Conservation (phyloP, 2,888 invertebrate species). For the Noctua janthe region DNA sequence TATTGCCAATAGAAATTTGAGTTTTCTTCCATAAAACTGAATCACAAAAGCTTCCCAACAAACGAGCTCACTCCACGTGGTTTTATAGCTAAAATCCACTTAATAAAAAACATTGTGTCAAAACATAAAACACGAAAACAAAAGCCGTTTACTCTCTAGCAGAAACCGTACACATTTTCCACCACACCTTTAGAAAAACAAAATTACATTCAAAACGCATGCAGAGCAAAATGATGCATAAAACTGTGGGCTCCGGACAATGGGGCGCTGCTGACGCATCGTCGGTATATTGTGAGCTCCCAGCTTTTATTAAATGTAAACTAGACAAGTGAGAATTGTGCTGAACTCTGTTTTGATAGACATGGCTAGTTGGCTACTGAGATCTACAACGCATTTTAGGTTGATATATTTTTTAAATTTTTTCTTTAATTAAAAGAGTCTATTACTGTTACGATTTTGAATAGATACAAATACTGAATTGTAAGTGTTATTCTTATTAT, state of each 20-base stretch:
- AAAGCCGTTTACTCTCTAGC: slow-evolving; percentile 4
- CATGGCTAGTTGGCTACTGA: too few relatives aligned
- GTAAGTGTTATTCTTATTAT: too few relatives aligned
- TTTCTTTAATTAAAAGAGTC: too few relatives aligned
- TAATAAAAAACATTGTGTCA: slow-evolving; percentile 11
- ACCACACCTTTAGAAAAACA: slow-evolving; percentile 13
- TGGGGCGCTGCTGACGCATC: slow-evolving; percentile 50
- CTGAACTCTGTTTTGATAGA: slow-evolving; percentile 20
- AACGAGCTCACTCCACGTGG: neutral
- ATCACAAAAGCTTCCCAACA: neutral
- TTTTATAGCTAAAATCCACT: neutral
- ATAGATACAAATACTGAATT: too few relatives aligned
- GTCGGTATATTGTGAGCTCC: slow-evolving; percentile 28
- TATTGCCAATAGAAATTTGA: neutral
- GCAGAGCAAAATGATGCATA: slow-evolving; percentile 56
- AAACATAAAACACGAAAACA: slow-evolving; percentile 44
- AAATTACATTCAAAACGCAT: slow-evolving; percentile 20
- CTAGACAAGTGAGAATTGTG: slow-evolving; percentile 42
- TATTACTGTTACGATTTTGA: too few relatives aligned
- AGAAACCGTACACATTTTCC: slow-evolving; percentile 22
- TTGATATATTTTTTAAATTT: too few relatives aligned
- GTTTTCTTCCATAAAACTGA: neutral
- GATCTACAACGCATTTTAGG: too few relatives aligned
- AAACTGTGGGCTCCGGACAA: slow-evolving; percentile 54
- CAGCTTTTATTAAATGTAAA: slow-evolving; percentile 44